Percentiles rank a stretch among this genome's conserved stretches.
Conservation (phyloP, 2,888 invertebrate species). For the Oxyscelio sp. region DNA sequence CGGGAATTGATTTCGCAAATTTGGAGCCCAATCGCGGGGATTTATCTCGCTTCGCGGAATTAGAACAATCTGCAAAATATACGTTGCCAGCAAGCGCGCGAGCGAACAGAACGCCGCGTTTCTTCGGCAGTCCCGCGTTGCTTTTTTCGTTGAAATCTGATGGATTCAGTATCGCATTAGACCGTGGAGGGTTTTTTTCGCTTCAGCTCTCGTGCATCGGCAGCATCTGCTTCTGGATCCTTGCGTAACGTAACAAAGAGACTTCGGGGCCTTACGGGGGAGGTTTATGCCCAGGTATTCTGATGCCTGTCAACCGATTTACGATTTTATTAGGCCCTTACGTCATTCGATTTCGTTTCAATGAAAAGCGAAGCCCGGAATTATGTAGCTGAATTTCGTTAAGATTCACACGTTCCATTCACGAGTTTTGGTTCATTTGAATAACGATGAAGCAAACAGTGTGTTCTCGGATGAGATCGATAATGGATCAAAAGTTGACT, state of each 20-base stretch:
- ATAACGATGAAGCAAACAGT: constrained; percentile 33
- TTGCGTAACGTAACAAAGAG: constrained; percentile 84
- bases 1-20: constrained; percentile 76
- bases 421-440: constrained; percentile 42
- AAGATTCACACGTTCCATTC: constrained; percentile 67
- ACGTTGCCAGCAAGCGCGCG: constrained; percentile 22
- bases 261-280: constrained; percentile 83
- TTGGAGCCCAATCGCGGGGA: constrained; percentile 60
- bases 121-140: not conserved
- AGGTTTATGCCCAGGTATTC: constrained; percentile 82
- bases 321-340: constrained; percentile 88
- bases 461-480: constrained; percentile 30
- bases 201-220: constrained; percentile 57
- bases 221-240: constrained; percentile 85
- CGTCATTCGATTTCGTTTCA: constrained; percentile 86
- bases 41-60: constrained; percentile 65
- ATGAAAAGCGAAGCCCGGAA: constrained; percentile 50
- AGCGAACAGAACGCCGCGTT: constrained; percentile 6
- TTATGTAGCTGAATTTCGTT: constrained; percentile 56
- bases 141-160: constrained; percentile 41
- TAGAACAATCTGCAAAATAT: constrained; percentile 62
- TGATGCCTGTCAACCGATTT: constrained; percentile 85
- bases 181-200: constrained; percentile 70
- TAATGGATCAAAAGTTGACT: constrained; percentile 56
- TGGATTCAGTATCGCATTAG: constrained; percentile 78